phyloP scores from a whole-genome alignment of 1,140 invertebrate species.

The Calliopsis andreniformis region DNA sequence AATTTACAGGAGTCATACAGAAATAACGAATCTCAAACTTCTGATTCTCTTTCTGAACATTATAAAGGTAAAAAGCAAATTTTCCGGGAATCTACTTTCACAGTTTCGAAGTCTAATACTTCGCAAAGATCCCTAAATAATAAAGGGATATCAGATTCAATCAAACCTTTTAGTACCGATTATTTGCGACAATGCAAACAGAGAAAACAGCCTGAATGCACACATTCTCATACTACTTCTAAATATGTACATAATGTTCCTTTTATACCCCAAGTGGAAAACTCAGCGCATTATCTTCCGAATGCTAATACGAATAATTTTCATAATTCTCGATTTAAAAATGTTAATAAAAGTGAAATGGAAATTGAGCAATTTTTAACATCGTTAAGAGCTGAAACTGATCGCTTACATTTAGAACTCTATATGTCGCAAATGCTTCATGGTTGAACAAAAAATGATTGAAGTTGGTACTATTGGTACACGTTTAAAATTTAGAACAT shows the following conservation, averaged over 20 bases:
- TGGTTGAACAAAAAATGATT: constrained; percentile 7
- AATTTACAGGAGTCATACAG: neutral
- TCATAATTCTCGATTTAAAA: neutral
- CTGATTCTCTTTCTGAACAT: neutral
- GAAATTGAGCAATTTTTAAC: constrained; percentile 69
- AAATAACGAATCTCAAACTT: neutral
- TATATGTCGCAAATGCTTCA: constrained; percentile 71
- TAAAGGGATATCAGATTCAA: neutral
- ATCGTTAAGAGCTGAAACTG: constrained; percentile 66
- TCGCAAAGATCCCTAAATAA: neutral
- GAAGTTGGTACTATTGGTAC: neutral
- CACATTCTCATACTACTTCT: neutral
- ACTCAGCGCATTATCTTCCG: neutral
- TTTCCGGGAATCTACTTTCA: neutral
- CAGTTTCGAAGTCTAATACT: neutral
- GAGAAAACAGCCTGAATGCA: neutral
- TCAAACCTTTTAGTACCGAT: neutral
- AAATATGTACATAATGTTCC: neutral
- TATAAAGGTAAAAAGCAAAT: neutral
- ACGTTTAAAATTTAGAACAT: neutral
- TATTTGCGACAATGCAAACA: neutral
- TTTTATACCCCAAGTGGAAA: neutral
- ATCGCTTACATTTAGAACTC: constrained; percentile 70
- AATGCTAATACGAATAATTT: neutral
- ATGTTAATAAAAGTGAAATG: neutral